A percentile compares a stretch with the other conserved stretches of the same genome.
Evolutionary conservation across 2,888 invertebrate genomes (phyloP).

Genomic region (Platycheirus albimanus): DNA sequence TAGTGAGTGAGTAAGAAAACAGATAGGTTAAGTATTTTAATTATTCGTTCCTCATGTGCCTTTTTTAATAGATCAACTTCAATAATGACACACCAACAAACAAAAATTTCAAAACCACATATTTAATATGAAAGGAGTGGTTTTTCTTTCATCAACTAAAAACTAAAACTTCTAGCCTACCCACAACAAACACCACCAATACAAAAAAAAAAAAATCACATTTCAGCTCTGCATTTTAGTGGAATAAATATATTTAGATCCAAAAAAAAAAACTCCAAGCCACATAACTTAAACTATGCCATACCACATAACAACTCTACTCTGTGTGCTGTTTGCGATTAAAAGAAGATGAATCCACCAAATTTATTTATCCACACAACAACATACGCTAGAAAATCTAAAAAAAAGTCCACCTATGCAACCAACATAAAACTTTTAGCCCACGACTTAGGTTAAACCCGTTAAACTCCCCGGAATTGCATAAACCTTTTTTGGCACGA

Average conservation of each 20-base stretch:
- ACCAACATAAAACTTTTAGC: slow-evolving; percentile 42
- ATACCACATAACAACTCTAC: slow-evolving; percentile 21
- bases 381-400: background rate
- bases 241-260: background rate
- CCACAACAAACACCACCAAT: slow-evolving; percentile 16
- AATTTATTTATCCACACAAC: slow-evolving; percentile 31
- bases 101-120: background rate
- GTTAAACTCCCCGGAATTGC: slow-evolving; percentile 63
- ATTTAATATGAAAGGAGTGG: background rate
- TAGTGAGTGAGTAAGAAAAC: too few relatives aligned
- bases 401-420: slow-evolving; percentile 48
- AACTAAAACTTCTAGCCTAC: background rate
- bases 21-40: too few relatives aligned
- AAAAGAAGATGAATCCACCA: slow-evolving; percentile 63
- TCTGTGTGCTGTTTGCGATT: slow-evolving; percentile 14
- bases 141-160: background rate
- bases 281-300: slow-evolving; percentile 49
- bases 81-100: background rate
- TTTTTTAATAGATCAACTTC: too few relatives aligned
- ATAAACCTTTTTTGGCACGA: slow-evolving; percentile 67
- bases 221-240: background rate
- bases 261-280: slow-evolving; percentile 7
- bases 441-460: slow-evolving; percentile 62
- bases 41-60: too few relatives aligned
- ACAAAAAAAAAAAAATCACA: slow-evolving; percentile 23